Evolutionary conservation across 2,797 vertebrate species (phyloP).

Genomic region (Macropus fuliginosus): DNA sequence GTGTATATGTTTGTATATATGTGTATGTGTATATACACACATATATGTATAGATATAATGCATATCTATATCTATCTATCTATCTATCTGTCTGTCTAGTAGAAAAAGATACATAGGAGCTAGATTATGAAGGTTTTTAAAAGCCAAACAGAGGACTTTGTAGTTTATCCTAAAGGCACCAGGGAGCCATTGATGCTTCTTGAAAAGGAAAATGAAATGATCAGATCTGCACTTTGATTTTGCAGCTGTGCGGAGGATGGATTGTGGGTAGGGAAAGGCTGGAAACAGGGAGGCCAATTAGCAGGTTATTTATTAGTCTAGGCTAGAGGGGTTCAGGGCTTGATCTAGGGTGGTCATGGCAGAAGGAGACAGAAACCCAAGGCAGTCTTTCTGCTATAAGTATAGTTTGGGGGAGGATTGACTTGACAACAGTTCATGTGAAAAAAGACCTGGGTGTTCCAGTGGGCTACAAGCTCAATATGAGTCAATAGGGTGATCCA

Average conservation of each 20-base stretch:
- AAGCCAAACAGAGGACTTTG: background rate
- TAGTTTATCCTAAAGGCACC: background rate
- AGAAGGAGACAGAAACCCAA: background rate
- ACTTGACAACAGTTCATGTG: background rate
- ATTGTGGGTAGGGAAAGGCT: background rate
- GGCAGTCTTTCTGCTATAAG: background rate
- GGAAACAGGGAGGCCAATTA: background rate
- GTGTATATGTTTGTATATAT: background rate
- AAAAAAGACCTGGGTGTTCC: background rate
- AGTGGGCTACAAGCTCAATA: background rate
- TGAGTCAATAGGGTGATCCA: background rate
- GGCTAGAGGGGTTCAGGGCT: background rate
- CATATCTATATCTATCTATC: background rate
- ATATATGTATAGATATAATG: too few relatives aligned
- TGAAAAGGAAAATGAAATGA: background rate
- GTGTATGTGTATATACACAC: too few relatives aligned
- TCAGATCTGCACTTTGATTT: background rate
- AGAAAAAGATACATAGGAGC: background rate
- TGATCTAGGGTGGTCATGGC: background rate
- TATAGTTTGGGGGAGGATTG: background rate
- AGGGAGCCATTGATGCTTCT: background rate
- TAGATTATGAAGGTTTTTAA: background rate
- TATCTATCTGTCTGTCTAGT: background rate
- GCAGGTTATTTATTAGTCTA: background rate
- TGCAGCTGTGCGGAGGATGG: background rate